Base-by-base conservation (phyloP, 2,113 vertebrate genomes). In the Chrysochloris asiatica region DNA sequence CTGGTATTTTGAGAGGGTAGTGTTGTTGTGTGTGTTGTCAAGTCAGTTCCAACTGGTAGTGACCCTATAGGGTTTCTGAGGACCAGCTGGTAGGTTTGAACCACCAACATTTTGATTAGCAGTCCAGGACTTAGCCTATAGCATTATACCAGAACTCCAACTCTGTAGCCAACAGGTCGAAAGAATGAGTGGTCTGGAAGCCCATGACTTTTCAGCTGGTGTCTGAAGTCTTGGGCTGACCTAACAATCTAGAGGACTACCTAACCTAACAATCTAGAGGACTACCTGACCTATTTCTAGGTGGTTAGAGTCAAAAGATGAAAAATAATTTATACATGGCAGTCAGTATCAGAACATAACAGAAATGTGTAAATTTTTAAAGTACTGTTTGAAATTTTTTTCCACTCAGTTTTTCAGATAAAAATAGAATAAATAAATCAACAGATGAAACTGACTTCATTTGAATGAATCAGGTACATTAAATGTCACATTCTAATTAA, bases 401-500 rank as follows among this genome's bases (percentile, higher is more conserved):
- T 89, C 2, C 41, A n/a, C 75, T 92, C 38, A 50, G 28, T 78
- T 83, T 82, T 84, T 69, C 41, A 79, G 38, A 92, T 24, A 76
- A 76, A 95, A 72, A 45, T n/a, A 73, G 54, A 95, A 80, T 72
- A 76, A 80, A 56, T 69, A 65, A 36, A 73, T 78, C 87, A 93
- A 33, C 83, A 80, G 73, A 59, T 78, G 17, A 94, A 91, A 59
- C 17, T 75, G 52, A 76, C 16, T 76, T 94, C 65, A 86, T 88
- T 45, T 54, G 30, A 87, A 79, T 77, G 59, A 83, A 81, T 89
- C 54, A 72, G 26, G 77, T 85, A 87, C 28, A 45, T 3, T 72
- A 33, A 86, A 94, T 89, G 36, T 77, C 33, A 94, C 75, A 80
- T 48, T 88, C 11, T 72, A 83, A 87, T 89, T 92, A 71, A n/a